Conservation (phyloP, 2,888 invertebrate species). For the Megastigmus dorsalis region DNA sequence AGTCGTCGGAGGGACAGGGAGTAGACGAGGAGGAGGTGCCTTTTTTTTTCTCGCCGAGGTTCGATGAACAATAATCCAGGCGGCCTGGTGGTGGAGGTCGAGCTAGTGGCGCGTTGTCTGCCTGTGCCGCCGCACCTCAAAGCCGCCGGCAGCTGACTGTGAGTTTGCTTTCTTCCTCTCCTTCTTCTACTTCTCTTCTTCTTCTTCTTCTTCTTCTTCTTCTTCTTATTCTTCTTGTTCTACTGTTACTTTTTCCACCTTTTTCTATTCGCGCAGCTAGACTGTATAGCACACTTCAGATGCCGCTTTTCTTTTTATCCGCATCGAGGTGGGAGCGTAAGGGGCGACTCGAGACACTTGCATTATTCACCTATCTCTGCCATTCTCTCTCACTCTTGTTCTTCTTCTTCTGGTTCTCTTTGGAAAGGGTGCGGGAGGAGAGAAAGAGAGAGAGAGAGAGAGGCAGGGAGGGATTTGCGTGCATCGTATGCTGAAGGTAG, state of each 20-base stretch:
- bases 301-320: background rate
- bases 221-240: background rate
- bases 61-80: slow-evolving; percentile 71
- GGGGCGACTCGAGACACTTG: too few relatives aligned
- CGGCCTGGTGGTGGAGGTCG: slow-evolving; percentile 66
- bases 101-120: slow-evolving; percentile 66
- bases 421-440: too few relatives aligned
- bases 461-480: too few relatives aligned
- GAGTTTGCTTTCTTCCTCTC: slow-evolving; percentile 61
- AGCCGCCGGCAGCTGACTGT: slow-evolving; percentile 69
- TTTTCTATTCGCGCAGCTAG: background rate
- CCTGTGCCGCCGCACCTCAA: slow-evolving; percentile 62
- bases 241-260: background rate
- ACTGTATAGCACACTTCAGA: background rate
- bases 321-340: background rate
- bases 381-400: too few relatives aligned
- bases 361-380: too few relatives aligned
- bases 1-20: background rate
- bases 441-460: too few relatives aligned
- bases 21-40: background rate
- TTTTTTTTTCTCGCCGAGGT: slow-evolving; percentile 15
- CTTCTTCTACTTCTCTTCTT: background rate
- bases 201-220: background rate
- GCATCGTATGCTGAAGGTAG: background rate
- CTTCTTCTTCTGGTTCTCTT: too few relatives aligned